Evolutionary conservation across 2,113 vertebrate species (phyloP), one percentile per base, ranked within the genome.

Genomic region (Pseudolaguvia tuberculata): DNA sequence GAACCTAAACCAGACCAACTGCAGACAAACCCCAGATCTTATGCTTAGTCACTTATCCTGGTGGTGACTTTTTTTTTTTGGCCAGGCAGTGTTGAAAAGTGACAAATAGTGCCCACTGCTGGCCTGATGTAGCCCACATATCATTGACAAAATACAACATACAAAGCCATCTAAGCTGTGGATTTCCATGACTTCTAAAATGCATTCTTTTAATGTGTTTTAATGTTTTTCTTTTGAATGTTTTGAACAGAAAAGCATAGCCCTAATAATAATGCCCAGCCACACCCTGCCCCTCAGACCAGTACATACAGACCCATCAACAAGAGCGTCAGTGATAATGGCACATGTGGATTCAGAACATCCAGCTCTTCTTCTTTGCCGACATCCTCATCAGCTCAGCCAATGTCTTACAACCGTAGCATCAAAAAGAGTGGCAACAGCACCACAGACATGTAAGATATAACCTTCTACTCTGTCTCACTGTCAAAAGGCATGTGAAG

Each of bases 301-400:
- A 92, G 92, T 84, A 94, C 93, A 0, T 94, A 94, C 86, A 87
- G 90, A 53, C 93, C 93, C 0, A 84, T 94, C 72, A 90, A 91
- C 78, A 94, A 94, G 87, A 93, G 92, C 0, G 85, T 89, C 81
- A 94, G 93, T 0, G 93, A 94, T 81, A 93, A 92, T 1, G 69
- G 92, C 83, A 87, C 86, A 0, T 86, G 91, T 31, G 81, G 83
- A 78, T 91, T 93, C 75, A 91, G 90, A 84, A 81, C 86, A 3
- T 82, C 87, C 0, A 71, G 31, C 61, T 29, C 72, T 48, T 62
- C 76, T 57, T 89, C 88, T 86, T 50, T 79, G 59, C 4, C 91
- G 86, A 57, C 65, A 10, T 77, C 90, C 50, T 74, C 90, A 56
- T 87, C 90, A 52, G 58, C 68, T 85, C 90, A 70, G 1, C 85